These are phyloP conservation scores for Antheraea yamamai DNA, from an alignment of 2,888 invertebrate genomes.

Conservation along the genomic window DNA sequence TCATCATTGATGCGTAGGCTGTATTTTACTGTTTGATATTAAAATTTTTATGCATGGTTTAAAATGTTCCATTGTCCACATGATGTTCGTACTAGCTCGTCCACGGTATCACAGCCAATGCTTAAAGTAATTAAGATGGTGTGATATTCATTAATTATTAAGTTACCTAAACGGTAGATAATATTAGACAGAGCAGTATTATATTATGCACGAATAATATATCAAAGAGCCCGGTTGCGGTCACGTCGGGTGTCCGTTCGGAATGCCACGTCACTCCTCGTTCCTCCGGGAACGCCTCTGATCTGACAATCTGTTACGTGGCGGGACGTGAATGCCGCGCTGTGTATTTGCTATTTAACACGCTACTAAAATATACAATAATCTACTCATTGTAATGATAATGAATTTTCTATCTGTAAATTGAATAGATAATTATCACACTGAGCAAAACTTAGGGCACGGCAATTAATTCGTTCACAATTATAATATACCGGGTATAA, in stretches of 20 bases:
- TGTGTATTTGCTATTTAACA: conserved; percentile 2
- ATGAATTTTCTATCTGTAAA: background rate
- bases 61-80: too few species aligned
- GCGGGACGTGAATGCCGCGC: conserved; percentile 20
- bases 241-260: conserved; percentile 44
- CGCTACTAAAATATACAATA: background rate
- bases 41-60: too few species aligned
- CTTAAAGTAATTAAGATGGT: background rate
- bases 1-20: too few species aligned
- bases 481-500: too few species aligned
- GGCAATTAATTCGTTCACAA: background rate
- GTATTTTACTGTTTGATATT: too few species aligned
- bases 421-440: too few species aligned
- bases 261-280: conserved; percentile 45
- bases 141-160: background rate
- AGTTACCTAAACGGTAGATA: background rate
- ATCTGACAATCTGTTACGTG: conserved; percentile 48
- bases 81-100: too few species aligned
- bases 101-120: too few species aligned
- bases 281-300: conserved; percentile 41
- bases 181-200: background rate
- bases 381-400: background rate
- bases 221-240: conserved; percentile 29
- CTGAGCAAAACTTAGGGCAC: background rate
- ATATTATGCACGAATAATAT: conserved; percentile 6